phyloP scores from a whole-genome alignment of 2,888 invertebrate species.

The Charanyca ferruginea region DNA sequence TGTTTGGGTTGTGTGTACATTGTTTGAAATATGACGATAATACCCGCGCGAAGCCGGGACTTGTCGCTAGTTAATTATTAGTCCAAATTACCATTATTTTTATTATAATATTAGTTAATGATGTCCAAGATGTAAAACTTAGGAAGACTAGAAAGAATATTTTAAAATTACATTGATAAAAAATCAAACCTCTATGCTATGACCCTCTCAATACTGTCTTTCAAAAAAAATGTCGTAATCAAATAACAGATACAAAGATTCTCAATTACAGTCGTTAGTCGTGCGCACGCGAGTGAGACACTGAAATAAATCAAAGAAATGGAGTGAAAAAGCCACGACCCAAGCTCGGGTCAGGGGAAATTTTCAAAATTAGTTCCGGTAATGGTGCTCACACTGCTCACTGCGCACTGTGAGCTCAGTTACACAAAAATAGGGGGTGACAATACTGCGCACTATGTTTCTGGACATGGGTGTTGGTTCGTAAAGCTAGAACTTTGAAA shows the following conservation, averaged over 20 bases:
- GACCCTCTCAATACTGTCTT: constrained; percentile 29
- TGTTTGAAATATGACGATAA: too few relatives aligned
- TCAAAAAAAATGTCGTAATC: constrained; percentile 31
- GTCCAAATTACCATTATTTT: too few relatives aligned
- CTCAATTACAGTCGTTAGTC: constrained; percentile 49
- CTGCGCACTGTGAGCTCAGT: constrained; percentile 20
- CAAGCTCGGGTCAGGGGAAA: constrained; percentile 32
- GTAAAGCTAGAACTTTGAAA: constrained; percentile 7
- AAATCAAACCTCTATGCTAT: too few relatives aligned
- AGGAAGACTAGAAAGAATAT: too few relatives aligned
- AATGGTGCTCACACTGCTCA: constrained; percentile 33
- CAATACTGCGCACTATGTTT: constrained; percentile 7
- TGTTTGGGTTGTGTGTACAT: too few relatives aligned
- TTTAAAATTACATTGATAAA: too few relatives aligned
- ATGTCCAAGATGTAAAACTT: too few relatives aligned
- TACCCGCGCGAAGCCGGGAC: too few relatives aligned
- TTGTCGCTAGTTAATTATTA: too few relatives aligned
- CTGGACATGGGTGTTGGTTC: constrained; percentile 6
- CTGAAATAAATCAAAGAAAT: constrained; percentile 63
- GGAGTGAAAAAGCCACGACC: constrained; percentile 54
- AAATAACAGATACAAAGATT: constrained; percentile 45
- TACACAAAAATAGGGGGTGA: constrained; percentile 14
- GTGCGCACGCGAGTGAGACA: constrained; percentile 39
- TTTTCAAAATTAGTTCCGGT: constrained; percentile 58
- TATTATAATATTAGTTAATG: too few relatives aligned